A percentile compares a stretch with the other conserved stretches of the same genome.
phyloP scores from a whole-genome alignment of 2,797 vertebrate species.

The Tapera naevia region DNA sequence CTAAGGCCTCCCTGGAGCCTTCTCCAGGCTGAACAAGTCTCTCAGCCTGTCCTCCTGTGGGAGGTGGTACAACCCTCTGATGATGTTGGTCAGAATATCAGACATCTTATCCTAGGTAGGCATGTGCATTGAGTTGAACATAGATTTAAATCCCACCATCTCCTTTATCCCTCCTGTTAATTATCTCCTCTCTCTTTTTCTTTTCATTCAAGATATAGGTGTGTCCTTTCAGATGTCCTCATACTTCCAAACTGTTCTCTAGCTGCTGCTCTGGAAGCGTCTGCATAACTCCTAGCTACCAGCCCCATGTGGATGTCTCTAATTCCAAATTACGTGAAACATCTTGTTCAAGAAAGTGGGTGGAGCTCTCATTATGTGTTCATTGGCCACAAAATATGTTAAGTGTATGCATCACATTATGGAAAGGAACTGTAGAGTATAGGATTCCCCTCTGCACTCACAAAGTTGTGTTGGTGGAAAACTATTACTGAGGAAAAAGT shows the following conservation, averaged over 20 bases:
- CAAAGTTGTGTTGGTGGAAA: not conserved
- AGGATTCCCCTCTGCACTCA: not conserved
- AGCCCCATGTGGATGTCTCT: not conserved
- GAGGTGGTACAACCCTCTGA: too few species aligned
- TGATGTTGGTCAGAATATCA: not conserved
- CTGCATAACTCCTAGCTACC: not conserved
- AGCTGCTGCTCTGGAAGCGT: not conserved
- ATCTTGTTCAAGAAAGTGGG: not conserved
- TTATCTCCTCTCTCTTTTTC: not conserved
- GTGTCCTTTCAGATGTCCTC: not conserved
- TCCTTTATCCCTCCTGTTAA: not conserved
- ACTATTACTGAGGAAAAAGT: not conserved
- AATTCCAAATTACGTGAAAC: not conserved
- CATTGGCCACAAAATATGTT: rapidly evolving
- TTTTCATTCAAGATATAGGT: not conserved
- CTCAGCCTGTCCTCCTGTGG: too few species aligned
- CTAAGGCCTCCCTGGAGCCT: too few species aligned
- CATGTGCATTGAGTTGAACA: not conserved
- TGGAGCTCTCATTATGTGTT: rapidly evolving
- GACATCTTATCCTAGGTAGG: not conserved
- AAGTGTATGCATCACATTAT: rapidly evolving
- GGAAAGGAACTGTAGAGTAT: not conserved
- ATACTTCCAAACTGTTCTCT: not conserved
- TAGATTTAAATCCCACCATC: not conserved
- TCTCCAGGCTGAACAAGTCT: too few species aligned